phyloP scores from a whole-genome alignment of 2,113 vertebrate species.

The Rhagologus leucostigma region DNA sequence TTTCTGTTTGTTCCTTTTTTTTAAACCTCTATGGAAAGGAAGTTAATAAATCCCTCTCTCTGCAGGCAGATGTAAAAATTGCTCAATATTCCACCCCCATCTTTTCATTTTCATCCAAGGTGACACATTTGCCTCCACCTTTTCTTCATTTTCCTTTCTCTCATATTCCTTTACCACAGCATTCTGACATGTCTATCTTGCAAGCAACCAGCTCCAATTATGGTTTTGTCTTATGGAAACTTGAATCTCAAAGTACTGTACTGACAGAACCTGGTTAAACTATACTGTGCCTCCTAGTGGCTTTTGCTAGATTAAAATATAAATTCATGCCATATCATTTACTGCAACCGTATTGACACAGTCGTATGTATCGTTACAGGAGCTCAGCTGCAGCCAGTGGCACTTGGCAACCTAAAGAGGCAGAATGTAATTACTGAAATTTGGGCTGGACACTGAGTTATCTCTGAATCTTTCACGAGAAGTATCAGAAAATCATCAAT shows the following conservation, averaged over 20 bases:
- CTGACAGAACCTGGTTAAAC: neutral
- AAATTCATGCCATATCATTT: neutral
- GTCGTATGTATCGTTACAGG: accelerated
- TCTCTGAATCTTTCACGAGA: neutral
- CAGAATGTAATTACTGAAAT: neutral
- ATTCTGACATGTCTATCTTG: neutral
- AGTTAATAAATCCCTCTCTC: neutral
- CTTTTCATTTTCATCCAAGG: neutral
- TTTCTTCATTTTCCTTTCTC: neutral
- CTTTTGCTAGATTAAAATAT: neutral
- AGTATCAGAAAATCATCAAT: neutral
- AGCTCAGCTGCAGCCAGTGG: neutral
- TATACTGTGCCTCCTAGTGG: neutral
- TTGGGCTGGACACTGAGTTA: neutral
- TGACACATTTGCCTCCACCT: neutral
- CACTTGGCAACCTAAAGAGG: neutral
- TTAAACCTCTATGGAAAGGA: neutral
- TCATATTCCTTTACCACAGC: neutral
- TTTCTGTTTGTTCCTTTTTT: neutral
- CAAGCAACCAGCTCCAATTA: neutral
- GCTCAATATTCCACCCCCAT: neutral
- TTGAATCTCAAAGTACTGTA: neutral
- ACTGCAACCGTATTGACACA: neutral
- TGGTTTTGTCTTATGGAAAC: neutral
- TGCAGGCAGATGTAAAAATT: neutral